Base-by-base conservation (phyloP, 1,140 invertebrate genomes). In the Cydia splendana region DNA sequence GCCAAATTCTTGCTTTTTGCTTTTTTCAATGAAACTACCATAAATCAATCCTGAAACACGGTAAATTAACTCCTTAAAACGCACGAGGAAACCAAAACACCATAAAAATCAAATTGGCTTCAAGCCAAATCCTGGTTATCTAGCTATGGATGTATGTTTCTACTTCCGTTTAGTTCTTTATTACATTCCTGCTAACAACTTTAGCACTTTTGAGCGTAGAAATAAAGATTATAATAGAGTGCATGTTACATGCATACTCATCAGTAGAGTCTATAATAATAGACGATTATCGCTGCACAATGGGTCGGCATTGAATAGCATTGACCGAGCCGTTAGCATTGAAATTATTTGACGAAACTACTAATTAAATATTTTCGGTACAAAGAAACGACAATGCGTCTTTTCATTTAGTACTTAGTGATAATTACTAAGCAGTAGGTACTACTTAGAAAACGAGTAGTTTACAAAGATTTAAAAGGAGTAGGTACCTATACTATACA, bases 311-410 rank as follows among this genome's bases (percentile, higher is more conserved):
- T 62, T 62, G 57, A 62, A 71, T 38, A n/a, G 67, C 67, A 71
- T 71, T 71, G 67, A 71, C 67, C 67, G 34, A 71, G n/a, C 15
- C 67, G 67, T 71, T 71, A n/a, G 38, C 67, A 45, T 45, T 71
- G 12, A 71, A 71, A 71, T 71, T 71, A 71, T 71, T 71, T 71
- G 67, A 71, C 67, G 67, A 38, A 34, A 34, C 65, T 69, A 34
- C 4, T 71, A 71, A 71, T 71, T 71, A 71, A 71, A 71, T 71
- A 71, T 71, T 71, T 71, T 71, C 6, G 67, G 30, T 38, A 38
- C 30, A 71, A 71, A 62, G 57, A 62, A 20, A 62, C 20, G 57
- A 62, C 53, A 62, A 62, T 62, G 18, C 57, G 57, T 24, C 20
- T 20, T 62, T 62, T 24, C 57, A 24, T 62, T 62, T 3, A 24